These are phyloP conservation scores for Neosalanx taihuensis DNA, from an alignment of 2,797 vertebrate species.

Conservation along the genomic window DNA sequence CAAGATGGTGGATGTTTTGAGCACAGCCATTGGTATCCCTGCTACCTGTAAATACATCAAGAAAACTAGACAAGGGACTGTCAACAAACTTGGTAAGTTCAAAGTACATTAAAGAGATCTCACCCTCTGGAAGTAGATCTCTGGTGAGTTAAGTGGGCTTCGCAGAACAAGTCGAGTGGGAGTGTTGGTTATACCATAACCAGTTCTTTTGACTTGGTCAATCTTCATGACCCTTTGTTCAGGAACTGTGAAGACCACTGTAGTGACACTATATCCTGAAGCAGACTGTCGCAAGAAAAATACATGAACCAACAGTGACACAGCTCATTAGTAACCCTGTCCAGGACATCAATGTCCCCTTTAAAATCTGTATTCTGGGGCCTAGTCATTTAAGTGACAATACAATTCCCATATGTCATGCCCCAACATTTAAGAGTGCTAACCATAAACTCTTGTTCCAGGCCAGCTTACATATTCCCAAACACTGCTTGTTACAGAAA, in stretches of 20 bases:
- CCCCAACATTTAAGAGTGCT: no score
- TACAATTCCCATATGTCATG: no score
- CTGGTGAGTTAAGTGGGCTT: constrained; percentile 52
- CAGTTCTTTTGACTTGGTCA: constrained; percentile 58
- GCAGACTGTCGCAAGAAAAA: constrained; percentile 27
- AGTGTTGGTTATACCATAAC: constrained; percentile 70
- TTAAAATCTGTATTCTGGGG: neutral
- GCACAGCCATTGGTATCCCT: constrained; percentile 66
- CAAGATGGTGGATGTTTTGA: constrained; percentile 69
- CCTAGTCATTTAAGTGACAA: no score
- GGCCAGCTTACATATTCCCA: no score
- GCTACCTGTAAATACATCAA: constrained; percentile 53
- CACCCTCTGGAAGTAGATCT: constrained; percentile 53
- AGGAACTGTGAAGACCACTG: constrained; percentile 68
- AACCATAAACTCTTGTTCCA: no score
- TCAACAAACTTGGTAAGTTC: neutral
- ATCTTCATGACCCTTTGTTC: constrained; percentile 58
- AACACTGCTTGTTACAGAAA: no score
- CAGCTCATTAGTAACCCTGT: no score
- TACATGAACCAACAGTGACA: neutral
- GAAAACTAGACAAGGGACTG: neutral
- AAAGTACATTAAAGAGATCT: constrained; percentile 18
- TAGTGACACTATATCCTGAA: constrained; percentile 55
- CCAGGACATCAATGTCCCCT: neutral
- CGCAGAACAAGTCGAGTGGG: constrained; percentile 68